Evolutionary conservation across 2,797 vertebrate genomes (phyloP).

Genomic region (Tarsius wallacei): DNA sequence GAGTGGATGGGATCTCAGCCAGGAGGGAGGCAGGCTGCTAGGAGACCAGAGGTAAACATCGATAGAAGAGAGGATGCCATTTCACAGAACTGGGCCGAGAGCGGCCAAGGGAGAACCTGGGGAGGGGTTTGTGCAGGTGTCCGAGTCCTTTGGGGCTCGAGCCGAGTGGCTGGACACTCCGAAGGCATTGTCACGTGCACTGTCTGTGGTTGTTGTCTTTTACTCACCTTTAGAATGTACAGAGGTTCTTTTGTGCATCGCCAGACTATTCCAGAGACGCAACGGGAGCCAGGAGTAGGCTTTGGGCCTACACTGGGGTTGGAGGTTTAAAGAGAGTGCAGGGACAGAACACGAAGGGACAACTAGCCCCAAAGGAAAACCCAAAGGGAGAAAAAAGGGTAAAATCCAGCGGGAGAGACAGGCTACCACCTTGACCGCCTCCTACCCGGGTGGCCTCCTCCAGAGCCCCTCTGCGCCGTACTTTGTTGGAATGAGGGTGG

Average conservation of each 20-base stretch:
- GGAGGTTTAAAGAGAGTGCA: background rate
- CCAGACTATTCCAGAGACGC: background rate
- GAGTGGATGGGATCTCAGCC: background rate
- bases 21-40: background rate
- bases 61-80: background rate
- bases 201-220: background rate
- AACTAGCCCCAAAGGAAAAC: constrained; percentile 17
- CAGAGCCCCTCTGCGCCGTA: background rate
- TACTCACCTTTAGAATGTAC: background rate
- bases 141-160: background rate
- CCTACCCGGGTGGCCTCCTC: background rate
- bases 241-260: background rate
- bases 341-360: background rate
- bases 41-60: background rate
- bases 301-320: background rate
- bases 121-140: background rate
- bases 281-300: background rate
- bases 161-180: too few species aligned
- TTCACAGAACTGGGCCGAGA: background rate
- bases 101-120: background rate
- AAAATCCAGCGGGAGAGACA: too few species aligned
- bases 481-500: background rate
- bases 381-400: background rate
- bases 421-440: accelerated
- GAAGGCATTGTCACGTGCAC: background rate